Evolutionary conservation across 2,888 invertebrate genomes (phyloP), one percentile per base, ranked within the genome.

Genomic region (Theodoxus fluviatilis): DNA sequence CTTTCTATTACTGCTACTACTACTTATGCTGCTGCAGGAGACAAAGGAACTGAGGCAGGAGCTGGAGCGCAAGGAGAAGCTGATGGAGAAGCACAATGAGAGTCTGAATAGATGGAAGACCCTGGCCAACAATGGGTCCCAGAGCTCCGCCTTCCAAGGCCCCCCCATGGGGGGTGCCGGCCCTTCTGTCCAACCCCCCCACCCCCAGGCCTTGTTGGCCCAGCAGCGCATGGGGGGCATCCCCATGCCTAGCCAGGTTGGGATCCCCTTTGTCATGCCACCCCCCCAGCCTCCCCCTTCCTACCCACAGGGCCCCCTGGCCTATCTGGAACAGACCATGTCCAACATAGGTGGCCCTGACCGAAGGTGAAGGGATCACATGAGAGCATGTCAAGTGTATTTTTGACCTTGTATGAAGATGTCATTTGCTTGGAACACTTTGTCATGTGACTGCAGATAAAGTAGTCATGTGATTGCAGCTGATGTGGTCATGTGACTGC

Each of bases 31-130:
- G 71, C 78, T 80, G 15, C 76, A 90, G 90, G 96, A 96, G 83
- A 94, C 94, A 79, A 92, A 91, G 77, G 96, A 97, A 85, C 88
- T 97, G 35, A 91, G 92, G 79, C 90, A 92, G 73, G 96, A 97
- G 87, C 89, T 96, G 68, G 90, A 92, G 15, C 90, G 96, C n/a
- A 97, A 97, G 85, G 96, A 97, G 74, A 93, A 94, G 68, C 88
- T 97, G 2, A 89, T 97, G 22, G 92, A 94, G 79, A 91, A 94
- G 70, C 96, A 96, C 83, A 94, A 94, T 82, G 95, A 95, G 75
- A 95, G 96, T 85, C 92, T 97, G 68, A 92, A 92, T 38, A 92
- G 93, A 69, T 97, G 97, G 96, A 96, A 96, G 88, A 92, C 91
- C 78, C 89, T 96, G 71, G 87, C 97, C 31, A 79, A 65, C 74